phyloP scores from a whole-genome alignment of 2,888 invertebrate species.

The Leptinotarsa peninsularis region DNA sequence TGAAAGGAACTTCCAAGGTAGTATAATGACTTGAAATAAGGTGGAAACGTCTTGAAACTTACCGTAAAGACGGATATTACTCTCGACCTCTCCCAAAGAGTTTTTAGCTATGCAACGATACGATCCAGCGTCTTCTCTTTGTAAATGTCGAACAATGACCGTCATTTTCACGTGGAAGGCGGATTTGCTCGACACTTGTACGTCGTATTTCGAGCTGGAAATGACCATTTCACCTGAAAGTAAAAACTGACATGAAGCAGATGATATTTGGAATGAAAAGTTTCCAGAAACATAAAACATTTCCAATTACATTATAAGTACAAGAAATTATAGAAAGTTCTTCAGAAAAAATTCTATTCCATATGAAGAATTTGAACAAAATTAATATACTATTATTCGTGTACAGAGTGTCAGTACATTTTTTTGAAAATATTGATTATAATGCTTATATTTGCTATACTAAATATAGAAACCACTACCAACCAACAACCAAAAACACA shows the following conservation, averaged over 20 bases:
- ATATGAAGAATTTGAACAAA: no score
- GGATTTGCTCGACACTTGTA: slow-evolving; percentile 77
- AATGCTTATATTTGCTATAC: no score
- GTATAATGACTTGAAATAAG: slow-evolving; percentile 26
- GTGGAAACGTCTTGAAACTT: slow-evolving; percentile 60
- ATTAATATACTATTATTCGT: no score
- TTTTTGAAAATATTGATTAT: no score
- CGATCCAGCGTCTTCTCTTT: slow-evolving; percentile 81
- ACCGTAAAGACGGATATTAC: slow-evolving; percentile 89
- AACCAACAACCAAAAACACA: no score
- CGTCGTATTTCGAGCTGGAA: slow-evolving; percentile 83
- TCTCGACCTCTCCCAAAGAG: slow-evolving; percentile 88
- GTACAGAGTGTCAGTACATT: no score
- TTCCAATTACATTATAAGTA: no score
- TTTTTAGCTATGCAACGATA: slow-evolving; percentile 90
- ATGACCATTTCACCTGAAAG: slow-evolving; percentile 85
- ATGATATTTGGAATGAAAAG: not conserved
- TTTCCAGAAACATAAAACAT: no score
- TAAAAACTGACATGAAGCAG: slow-evolving; percentile 39
- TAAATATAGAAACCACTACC: no score
- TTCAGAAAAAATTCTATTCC: no score
- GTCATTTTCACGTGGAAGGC: slow-evolving; percentile 87
- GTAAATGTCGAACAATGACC: slow-evolving; percentile 80
- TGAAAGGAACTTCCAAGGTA: slow-evolving; percentile 30
- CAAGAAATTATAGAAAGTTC: not conserved